Percentiles rank a stretch among this genome's conserved stretches.
phyloP scores from a whole-genome alignment of 2,888 invertebrate species.

The Hecatera dysodea region DNA sequence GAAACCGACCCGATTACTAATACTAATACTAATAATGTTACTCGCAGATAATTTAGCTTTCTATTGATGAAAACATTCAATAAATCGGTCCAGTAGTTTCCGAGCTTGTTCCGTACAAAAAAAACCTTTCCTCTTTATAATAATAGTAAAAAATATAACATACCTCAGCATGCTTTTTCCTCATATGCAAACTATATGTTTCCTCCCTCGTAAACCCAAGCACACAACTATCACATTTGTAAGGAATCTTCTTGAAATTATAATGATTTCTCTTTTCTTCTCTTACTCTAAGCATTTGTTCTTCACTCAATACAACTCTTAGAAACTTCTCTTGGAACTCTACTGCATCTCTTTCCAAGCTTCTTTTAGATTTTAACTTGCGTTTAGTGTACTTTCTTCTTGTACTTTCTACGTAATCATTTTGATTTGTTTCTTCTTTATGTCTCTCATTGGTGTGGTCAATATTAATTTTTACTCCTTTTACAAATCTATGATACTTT shows the following conservation, averaged over 20 bases:
- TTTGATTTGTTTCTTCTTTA: background rate
- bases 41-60: too few relatives aligned
- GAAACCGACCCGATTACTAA: too few relatives aligned
- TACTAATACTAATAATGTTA: too few relatives aligned
- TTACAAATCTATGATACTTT: background rate
- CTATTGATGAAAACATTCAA: too few relatives aligned
- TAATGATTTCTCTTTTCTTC: constrained; percentile 78
- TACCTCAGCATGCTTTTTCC: constrained; percentile 77
- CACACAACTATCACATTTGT: constrained; percentile 80
- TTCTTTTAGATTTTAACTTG: background rate
- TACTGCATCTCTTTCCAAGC: constrained; percentile 9
- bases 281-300: constrained; percentile 75
- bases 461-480: background rate
- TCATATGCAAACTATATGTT: constrained; percentile 71
- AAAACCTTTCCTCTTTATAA: too few relatives aligned
- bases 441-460: background rate
- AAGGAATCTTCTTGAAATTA: constrained; percentile 81
- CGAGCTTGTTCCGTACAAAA: too few relatives aligned
- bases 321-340: constrained; percentile 69
- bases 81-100: too few relatives aligned
- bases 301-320: constrained; percentile 71
- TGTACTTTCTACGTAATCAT: constrained; percentile 11
- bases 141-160: too few relatives aligned
- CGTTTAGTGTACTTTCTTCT: constrained; percentile 17
- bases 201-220: constrained; percentile 77